Evolutionary conservation across 1,140 invertebrate species (phyloP).

Genomic region (Bilobella aurantiaca): DNA sequence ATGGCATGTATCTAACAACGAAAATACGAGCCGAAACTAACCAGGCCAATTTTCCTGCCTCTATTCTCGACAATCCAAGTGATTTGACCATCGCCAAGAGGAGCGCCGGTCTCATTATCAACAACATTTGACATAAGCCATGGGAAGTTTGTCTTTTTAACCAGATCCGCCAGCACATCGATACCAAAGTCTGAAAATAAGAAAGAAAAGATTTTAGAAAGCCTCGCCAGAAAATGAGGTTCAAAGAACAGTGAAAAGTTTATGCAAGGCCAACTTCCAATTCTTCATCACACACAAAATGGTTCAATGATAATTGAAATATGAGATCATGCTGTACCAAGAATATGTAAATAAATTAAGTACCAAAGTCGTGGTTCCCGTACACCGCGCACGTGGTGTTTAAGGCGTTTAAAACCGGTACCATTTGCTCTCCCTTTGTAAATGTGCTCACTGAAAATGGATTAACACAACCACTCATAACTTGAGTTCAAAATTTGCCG

Average conservation of each 20-base stretch:
- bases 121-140: slow-evolving; percentile 88
- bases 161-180: slow-evolving; percentile 63
- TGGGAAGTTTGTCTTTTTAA: slow-evolving; percentile 67
- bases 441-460: slow-evolving; percentile 81
- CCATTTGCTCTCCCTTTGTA: slow-evolving; percentile 86
- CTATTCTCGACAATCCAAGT: slow-evolving; percentile 65
- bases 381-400: slow-evolving; percentile 74
- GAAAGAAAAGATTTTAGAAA: too few relatives aligned
- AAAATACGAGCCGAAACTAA: too few relatives aligned
- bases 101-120: slow-evolving; percentile 71
- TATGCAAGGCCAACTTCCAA: too few relatives aligned
- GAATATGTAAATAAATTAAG: too few relatives aligned
- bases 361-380: slow-evolving; percentile 91
- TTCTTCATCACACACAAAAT: background rate
- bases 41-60: slow-evolving; percentile 63
- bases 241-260: too few relatives aligned
- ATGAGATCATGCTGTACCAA: too few relatives aligned
- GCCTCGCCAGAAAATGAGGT: too few relatives aligned
- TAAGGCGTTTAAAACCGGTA: slow-evolving; percentile 71
- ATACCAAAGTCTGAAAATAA: slow-evolving; percentile 95
- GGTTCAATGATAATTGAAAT: too few relatives aligned
- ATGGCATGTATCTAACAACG: background rate
- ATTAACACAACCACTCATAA: too few relatives aligned
- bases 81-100: slow-evolving; percentile 69
- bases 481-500: background rate